phyloP scores from a whole-genome alignment of 2,113 vertebrate genomes.

The Riparia riparia region DNA sequence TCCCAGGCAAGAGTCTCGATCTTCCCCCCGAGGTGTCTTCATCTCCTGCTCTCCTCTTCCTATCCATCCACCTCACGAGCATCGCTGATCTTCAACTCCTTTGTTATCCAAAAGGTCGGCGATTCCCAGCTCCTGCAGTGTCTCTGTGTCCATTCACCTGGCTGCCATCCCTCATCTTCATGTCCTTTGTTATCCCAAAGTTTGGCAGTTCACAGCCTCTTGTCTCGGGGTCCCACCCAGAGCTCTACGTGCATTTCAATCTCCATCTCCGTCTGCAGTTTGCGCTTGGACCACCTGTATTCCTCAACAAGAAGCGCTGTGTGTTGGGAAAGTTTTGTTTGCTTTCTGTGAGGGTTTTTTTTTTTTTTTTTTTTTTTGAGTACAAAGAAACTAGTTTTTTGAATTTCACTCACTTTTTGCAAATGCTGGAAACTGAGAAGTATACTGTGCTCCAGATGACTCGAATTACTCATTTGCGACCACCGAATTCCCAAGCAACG shows the following conservation, averaged over 20 bases:
- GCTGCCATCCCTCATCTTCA: not conserved
- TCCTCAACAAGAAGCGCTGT: not conserved
- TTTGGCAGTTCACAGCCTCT: not conserved
- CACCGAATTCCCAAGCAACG: not conserved
- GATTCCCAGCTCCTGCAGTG: not conserved
- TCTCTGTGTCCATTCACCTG: not conserved
- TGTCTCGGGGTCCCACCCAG: not conserved
- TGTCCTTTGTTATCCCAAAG: not conserved
- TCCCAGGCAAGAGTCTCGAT: accelerated
- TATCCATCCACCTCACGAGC: not conserved
- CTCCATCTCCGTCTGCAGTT: not conserved
- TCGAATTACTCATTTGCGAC: not conserved
- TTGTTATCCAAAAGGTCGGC: not conserved
- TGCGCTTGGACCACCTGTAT: too few species aligned
- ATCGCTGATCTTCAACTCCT: not conserved
- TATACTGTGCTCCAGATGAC: not conserved
- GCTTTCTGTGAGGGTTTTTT: not conserved
- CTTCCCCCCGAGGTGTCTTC: accelerated
- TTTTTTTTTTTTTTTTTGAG: not conserved
- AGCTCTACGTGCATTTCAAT: not conserved
- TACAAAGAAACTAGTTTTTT: not conserved
- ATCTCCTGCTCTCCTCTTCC: not conserved
- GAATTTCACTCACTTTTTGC: not conserved
- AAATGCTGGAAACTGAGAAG: not conserved
- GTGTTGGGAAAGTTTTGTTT: not conserved